These are phyloP conservation scores for Capitella teleta DNA, from an alignment of 1,140 invertebrate species.

Conservation along the genomic window DNA sequence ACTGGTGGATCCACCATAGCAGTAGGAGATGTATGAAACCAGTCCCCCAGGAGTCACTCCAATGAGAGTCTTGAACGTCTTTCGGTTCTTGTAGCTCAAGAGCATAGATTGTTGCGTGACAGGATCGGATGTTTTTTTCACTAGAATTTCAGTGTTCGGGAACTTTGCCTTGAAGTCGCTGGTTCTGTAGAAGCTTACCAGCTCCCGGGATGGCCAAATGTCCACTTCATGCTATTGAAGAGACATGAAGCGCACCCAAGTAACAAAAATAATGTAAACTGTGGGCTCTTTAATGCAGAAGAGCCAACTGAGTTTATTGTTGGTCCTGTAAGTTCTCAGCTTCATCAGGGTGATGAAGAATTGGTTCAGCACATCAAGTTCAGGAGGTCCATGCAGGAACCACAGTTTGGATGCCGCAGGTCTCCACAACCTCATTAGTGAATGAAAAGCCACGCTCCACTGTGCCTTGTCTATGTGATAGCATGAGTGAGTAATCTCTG, in stretches of 20 bases:
- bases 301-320: background rate
- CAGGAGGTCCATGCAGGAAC: background rate
- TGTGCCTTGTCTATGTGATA: too few species aligned
- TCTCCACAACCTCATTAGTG: background rate
- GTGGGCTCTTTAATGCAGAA: background rate
- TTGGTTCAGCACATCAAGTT: background rate
- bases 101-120: constrained; percentile 11
- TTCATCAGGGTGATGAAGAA: constrained; percentile 1
- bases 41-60: constrained; percentile 10
- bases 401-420: background rate
- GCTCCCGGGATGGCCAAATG: background rate
- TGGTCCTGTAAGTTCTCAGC: background rate
- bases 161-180: constrained; percentile 8
- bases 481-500: too few species aligned
- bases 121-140: constrained; percentile 6
- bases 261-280: constrained; percentile 1
- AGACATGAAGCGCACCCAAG: constrained; percentile 2
- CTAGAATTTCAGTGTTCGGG: constrained; percentile 14
- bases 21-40: constrained; percentile 9
- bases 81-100: constrained; percentile 16
- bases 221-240: constrained; percentile 1
- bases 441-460: background rate
- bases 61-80: constrained; percentile 16
- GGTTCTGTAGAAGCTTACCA: background rate
- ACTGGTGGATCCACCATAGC: constrained; percentile 10